These are phyloP conservation scores for Tribolium madens DNA, from an alignment of 1,140 invertebrate species.

Conservation along the genomic window DNA sequence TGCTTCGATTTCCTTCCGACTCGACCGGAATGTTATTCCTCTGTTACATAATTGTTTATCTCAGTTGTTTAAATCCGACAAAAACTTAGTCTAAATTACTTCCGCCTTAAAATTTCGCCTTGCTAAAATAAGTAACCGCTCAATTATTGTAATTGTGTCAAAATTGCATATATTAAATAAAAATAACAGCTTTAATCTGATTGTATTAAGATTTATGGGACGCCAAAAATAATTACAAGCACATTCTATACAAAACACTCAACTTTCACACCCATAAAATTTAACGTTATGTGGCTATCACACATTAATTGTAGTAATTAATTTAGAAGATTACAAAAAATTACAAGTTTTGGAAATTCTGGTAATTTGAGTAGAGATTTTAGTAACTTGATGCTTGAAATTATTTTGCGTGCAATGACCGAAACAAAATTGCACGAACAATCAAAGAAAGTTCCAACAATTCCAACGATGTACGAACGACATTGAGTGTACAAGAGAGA, in stretches of 20 bases:
- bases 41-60: not conserved
- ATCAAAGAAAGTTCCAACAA: slow-evolving; percentile 32
- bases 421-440: slow-evolving; percentile 7
- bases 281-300: not conserved
- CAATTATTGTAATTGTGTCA: slow-evolving; percentile 4
- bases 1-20: not conserved
- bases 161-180: slow-evolving; percentile 3
- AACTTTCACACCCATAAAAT: slow-evolving; percentile 13
- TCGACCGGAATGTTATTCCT: not conserved
- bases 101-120: not conserved
- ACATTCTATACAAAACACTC: slow-evolving; percentile 10
- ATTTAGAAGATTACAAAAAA: not conserved
- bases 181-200: slow-evolving; percentile 1
- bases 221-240: slow-evolving; percentile 12
- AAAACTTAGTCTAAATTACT: slow-evolving; percentile 5
- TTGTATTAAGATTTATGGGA: slow-evolving; percentile 14
- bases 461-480: slow-evolving; percentile 29
- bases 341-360: not conserved
- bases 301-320: not conserved
- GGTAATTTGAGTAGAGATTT: too few relatives aligned
- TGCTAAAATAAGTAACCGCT: not conserved
- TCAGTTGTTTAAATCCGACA: not conserved
- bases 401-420: slow-evolving; percentile 15
- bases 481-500: slow-evolving; percentile 27
- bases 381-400: too few relatives aligned